Percentiles rank a stretch among this genome's conserved stretches.
These are phyloP conservation scores for Chiridota heheva DNA, from an alignment of 35 echinoderm and acorn worm species.

Conservation along the genomic window DNA sequence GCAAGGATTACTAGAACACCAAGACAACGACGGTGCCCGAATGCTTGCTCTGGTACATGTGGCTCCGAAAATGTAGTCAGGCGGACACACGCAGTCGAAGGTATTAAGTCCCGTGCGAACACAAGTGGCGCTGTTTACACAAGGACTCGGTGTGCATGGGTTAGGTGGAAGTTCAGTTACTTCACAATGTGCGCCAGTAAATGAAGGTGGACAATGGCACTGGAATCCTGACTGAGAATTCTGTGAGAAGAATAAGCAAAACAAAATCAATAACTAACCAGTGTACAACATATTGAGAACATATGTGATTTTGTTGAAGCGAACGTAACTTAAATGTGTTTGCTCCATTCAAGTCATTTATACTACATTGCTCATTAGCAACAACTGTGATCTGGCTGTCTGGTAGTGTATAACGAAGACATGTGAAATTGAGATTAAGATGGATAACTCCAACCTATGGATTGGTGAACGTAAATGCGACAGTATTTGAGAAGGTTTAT, in stretches of 20 bases:
- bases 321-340: no score
- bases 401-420: no score
- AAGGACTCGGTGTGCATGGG: slow-evolving; percentile 34
- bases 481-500: no score
- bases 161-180: slow-evolving; percentile 19
- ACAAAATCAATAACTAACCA: no score
- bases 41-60: slow-evolving; percentile 11
- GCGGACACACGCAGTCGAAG: slow-evolving; percentile 30
- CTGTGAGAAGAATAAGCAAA: no score
- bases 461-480: no score
- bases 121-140: slow-evolving; percentile 34
- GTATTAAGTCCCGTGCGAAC: slow-evolving; percentile 19
- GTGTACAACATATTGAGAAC: no score
- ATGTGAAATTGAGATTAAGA: no score
- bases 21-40: not conserved
- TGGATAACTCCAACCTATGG: no score
- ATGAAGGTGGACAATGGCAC: slow-evolving; percentile 34
- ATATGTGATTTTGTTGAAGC: no score
- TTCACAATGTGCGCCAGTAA: slow-evolving; percentile 52
- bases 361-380: not conserved
- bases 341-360: no score
- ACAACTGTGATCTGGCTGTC: no score
- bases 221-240: slow-evolving; percentile 20
- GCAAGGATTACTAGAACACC: slow-evolving; percentile 71
- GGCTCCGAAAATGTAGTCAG: slow-evolving; percentile 32